A percentile compares a stretch with the other conserved stretches of the same genome.
These are phyloP conservation scores for Drosophila ohnishii DNA, from an alignment of 1,140 invertebrate genomes.

Conservation along the genomic window DNA sequence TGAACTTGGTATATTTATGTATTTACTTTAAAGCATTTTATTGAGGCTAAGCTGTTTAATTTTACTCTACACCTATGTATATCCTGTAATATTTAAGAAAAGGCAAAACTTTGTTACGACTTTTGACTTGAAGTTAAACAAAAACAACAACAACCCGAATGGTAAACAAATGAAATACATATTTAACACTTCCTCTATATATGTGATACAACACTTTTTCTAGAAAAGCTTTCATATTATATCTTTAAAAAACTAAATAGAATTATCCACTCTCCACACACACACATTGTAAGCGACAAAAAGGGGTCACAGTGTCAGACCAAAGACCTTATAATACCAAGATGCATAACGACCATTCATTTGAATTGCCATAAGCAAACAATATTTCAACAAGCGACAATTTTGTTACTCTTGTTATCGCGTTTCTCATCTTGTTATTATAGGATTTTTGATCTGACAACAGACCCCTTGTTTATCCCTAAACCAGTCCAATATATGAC, in stretches of 20 bases:
- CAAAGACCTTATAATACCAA: neutral
- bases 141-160: slow-evolving; percentile 19
- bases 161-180: slow-evolving; percentile 58
- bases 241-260: slow-evolving; percentile 55
- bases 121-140: slow-evolving; percentile 24
- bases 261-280: slow-evolving; percentile 46
- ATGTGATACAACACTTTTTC: slow-evolving; percentile 80
- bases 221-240: slow-evolving; percentile 79
- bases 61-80: slow-evolving; percentile 39
- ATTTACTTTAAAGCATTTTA: slow-evolving; percentile 68
- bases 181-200: slow-evolving; percentile 81
- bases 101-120: slow-evolving; percentile 34
- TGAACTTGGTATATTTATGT: slow-evolving; percentile 31
- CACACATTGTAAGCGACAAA: slow-evolving; percentile 22
- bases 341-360: neutral
- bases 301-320: neutral
- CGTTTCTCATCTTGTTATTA: neutral
- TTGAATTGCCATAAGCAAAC: too few relatives aligned
- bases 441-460: neutral
- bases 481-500: slow-evolving; percentile 8
- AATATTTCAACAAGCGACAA: too few relatives aligned
- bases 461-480: slow-evolving; percentile 6
- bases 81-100: slow-evolving; percentile 35
- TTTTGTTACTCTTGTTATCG: too few relatives aligned
- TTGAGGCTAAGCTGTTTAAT: slow-evolving; percentile 74